phyloP scores from a whole-genome alignment of 2,888 invertebrate genomes.

The Rapana venosa region DNA sequence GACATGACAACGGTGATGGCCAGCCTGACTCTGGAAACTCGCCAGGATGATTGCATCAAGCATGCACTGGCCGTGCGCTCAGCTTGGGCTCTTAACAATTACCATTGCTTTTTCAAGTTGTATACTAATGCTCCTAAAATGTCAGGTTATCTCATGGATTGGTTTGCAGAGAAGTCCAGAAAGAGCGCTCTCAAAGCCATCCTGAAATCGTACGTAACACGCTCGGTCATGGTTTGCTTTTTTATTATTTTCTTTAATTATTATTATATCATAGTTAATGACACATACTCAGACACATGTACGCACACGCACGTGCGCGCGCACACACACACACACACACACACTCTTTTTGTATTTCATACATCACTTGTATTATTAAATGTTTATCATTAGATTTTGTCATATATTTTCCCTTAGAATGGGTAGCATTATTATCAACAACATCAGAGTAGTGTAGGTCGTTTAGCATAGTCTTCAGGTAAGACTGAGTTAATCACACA shows the following conservation, averaged over 20 bases:
- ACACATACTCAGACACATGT: too few species aligned
- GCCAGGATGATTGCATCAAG: slow-evolving; percentile 88
- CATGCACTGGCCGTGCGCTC: slow-evolving; percentile 93
- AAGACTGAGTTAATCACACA: too few species aligned
- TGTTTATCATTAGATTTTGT: too few species aligned
- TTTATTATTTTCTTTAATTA: too few species aligned
- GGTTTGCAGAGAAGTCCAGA: slow-evolving; percentile 97
- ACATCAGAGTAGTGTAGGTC: too few species aligned
- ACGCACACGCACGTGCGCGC: too few species aligned
- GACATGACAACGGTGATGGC: slow-evolving; percentile 95
- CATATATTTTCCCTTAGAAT: too few species aligned
- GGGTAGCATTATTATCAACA: too few species aligned
- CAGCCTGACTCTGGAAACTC: slow-evolving; percentile 87
- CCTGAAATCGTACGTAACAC: slow-evolving; percentile 94
- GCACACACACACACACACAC: background rate
- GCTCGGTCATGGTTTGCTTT: background rate
- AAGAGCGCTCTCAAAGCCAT: slow-evolving; percentile 93
- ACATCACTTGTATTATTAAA: too few species aligned
- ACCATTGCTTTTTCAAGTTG: slow-evolving; percentile 93
- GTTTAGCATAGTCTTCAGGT: too few species aligned
- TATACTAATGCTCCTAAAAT: slow-evolving; percentile 94
- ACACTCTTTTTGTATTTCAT: background rate
- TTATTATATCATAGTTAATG: too few species aligned
- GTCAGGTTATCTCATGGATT: slow-evolving; percentile 97
- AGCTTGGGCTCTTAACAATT: slow-evolving; percentile 95